Evolutionary conservation across 2,888 invertebrate species (phyloP), one percentile per base, ranked within the genome.

Genomic region (Rotaria socialis): DNA sequence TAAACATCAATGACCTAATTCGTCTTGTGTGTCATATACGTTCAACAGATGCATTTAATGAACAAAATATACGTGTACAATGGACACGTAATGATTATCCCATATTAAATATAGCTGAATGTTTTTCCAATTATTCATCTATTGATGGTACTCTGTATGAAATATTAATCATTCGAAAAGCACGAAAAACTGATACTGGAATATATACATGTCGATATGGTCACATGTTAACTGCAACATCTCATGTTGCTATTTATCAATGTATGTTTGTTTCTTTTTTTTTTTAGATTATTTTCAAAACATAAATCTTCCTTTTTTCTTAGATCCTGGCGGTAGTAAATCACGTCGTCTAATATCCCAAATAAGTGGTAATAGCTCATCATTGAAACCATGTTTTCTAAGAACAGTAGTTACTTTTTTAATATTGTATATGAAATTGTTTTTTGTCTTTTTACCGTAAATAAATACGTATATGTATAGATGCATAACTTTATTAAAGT

Each of bases 201-300:
- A 80, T 47, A 24, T 80, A 80, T 47, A 80, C 43, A n/a, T 80
- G 80, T 80, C 43, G 47, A 80, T 80, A 80, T 80, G 80, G 80
- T 43, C 6, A 27, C 35, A 1, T 24, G 1, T 80, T 43, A n/a
- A 47, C 24, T 43, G 47, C 80, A 47, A 80, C 80, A 47, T 24
- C 80, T 47, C 80, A 80, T 80, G 47, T 80, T 47, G 47, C 14
- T 47, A 47, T 80, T 22, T 14, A 43, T 47, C 47, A 80, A 47
- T 47, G 80, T 80, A 80, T n/a, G 24, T 80, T 11, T 41, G 2
- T 47, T 47, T 47, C 50, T 0, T 75, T 27, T 47, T 24, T 7
- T 35, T 19, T 1, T 80, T 1, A 2, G 47, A 2, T 4, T 47
- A 2, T 80, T n/a, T n/a, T 1, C 24, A 47, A 10, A 22, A 22